Evolutionary conservation across 2,113 vertebrate genomes (phyloP).

Genomic region (Phrynocephalus versicolor): DNA sequence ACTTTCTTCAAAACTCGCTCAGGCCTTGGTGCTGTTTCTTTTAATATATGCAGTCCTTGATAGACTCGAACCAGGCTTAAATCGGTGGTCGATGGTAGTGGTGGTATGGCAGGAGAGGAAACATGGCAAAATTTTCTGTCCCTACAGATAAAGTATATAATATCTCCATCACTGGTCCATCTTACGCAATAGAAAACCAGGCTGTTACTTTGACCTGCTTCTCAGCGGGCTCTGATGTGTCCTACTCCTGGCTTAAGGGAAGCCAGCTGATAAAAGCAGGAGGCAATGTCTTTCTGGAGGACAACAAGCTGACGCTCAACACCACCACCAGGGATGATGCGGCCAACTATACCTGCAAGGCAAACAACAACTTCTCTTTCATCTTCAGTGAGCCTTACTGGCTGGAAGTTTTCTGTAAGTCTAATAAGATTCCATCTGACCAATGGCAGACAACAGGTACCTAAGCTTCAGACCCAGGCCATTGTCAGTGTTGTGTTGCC

Average conservation of each 20-base stretch:
- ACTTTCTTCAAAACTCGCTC: no score
- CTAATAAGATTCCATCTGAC: background rate
- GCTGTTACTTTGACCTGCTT: background rate
- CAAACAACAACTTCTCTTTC: background rate
- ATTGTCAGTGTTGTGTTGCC: background rate
- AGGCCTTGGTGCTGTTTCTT: no score
- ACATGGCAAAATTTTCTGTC: background rate
- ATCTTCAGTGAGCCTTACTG: background rate
- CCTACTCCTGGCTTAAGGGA: background rate
- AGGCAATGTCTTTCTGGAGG: background rate
- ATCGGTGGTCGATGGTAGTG: no score
- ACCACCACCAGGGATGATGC: background rate
- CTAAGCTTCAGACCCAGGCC: background rate
- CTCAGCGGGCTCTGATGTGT: background rate
- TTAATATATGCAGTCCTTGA: no score
- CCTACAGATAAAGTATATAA: background rate
- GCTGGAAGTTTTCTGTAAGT: slow-evolving; percentile 12
- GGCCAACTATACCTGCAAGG: background rate
- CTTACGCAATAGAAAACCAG: accelerated
- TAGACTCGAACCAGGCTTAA: no score
- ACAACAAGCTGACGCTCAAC: background rate
- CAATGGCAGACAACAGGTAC: background rate
- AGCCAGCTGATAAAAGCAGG: accelerated
- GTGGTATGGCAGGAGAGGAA: no score
- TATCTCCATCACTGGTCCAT: background rate